Evolutionary conservation across 2,888 invertebrate genomes (phyloP).

Genomic region (Drosophila birchii): DNA sequence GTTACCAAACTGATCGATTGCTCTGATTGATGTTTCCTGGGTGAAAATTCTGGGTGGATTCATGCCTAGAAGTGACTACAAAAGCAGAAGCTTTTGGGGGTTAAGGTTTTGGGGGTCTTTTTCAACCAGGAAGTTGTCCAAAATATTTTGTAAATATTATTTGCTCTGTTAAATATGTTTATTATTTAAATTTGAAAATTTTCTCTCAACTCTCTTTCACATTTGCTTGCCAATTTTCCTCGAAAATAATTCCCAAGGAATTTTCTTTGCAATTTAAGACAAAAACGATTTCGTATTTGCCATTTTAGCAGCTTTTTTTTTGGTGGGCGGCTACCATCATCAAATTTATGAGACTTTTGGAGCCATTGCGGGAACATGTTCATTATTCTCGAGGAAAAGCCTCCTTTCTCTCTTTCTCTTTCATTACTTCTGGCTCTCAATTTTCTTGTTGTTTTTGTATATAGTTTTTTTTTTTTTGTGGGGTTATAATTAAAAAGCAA

Average conservation of each 20-base stretch:
- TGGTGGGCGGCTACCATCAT: constrained; percentile 9
- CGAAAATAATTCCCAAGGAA: background rate
- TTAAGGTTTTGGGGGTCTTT: no score
- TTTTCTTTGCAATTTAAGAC: background rate
- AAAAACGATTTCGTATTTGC: background rate
- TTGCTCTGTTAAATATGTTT: no score
- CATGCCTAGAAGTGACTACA: background rate
- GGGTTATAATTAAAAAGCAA: constrained; percentile 71
- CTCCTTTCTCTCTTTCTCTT: constrained; percentile 9
- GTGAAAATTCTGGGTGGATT: background rate
- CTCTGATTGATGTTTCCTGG: constrained; percentile 32
- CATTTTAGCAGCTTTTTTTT: no score
- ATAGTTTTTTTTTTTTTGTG: constrained; percentile 15
- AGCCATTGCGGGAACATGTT: constrained; percentile 49
- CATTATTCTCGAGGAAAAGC: constrained; percentile 35
- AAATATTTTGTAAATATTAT: background rate
- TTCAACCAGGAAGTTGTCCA: background rate
- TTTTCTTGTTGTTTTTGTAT: background rate
- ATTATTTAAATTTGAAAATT: no score
- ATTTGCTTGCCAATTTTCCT: background rate
- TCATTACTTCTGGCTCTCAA: constrained; percentile 17
- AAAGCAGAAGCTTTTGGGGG: background rate
- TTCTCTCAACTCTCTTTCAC: no score
- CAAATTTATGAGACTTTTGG: constrained; percentile 33
- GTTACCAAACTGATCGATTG: constrained; percentile 26